Conservation (phyloP, 2,113 vertebrate species). For the Bubo scandiacus region DNA sequence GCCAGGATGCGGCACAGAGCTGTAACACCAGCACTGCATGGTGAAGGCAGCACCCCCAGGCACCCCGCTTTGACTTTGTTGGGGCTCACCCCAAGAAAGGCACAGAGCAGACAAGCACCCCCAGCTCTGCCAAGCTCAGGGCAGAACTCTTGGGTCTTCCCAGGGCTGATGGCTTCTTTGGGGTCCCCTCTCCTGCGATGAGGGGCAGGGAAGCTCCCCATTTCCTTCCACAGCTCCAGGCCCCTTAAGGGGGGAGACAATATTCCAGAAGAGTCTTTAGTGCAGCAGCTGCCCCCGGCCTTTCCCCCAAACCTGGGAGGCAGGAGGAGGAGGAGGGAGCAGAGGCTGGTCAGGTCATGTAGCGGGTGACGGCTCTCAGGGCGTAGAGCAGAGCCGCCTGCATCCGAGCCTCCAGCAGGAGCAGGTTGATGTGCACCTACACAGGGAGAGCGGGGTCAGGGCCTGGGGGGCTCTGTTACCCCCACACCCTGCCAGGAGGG, state of each 20-base stretch:
- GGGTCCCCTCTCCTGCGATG: background rate
- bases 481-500: background rate
- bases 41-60: background rate
- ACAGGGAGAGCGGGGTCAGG: background rate
- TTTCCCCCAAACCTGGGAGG: background rate
- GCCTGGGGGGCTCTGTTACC: background rate
- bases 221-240: background rate
- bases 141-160: background rate
- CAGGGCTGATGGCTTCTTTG: background rate
- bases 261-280: background rate
- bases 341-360: conserved; percentile 76
- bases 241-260: background rate
- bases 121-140: background rate
- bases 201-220: background rate
- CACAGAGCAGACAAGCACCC: fast-evolving
- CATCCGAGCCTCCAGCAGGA: conserved; percentile 92
- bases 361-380: conserved; percentile 83
- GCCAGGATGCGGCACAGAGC: background rate
- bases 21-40: background rate
- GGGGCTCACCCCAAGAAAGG: fast-evolving
- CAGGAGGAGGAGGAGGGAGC: background rate
- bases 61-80: background rate
- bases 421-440: conserved; percentile 92
- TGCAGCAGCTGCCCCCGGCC: background rate
- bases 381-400: conserved; percentile 92